These are phyloP conservation scores for Dryomyza anilis DNA, from an alignment of 2,888 invertebrate species.

Conservation along the genomic window DNA sequence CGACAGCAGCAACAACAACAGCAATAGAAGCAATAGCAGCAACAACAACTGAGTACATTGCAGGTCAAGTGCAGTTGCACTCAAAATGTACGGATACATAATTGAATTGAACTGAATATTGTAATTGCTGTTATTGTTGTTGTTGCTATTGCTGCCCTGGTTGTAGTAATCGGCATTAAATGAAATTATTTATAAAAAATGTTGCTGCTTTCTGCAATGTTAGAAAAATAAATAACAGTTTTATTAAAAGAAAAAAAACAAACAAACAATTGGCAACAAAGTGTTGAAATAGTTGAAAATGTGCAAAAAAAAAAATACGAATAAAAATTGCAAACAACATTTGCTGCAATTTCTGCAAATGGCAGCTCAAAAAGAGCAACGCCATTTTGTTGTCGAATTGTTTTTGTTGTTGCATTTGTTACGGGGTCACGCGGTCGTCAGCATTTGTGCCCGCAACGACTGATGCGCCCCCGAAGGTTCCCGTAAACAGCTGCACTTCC, in stretches of 20 bases:
- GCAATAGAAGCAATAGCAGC: too few relatives aligned
- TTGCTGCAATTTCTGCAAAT: background rate
- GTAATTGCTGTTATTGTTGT: background rate
- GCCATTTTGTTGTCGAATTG: background rate
- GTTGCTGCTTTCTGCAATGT: background rate
- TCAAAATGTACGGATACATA: background rate
- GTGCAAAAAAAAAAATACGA: background rate
- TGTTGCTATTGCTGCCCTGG: background rate
- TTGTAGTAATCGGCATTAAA: background rate
- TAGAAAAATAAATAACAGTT: background rate
- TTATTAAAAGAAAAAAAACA: background rate
- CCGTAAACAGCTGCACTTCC: too few relatives aligned
- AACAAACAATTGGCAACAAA: background rate
- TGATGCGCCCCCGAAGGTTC: too few relatives aligned
- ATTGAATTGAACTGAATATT: background rate
- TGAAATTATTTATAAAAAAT: background rate
- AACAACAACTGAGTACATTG: too few relatives aligned
- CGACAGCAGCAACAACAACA: too few relatives aligned
- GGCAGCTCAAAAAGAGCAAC: background rate
- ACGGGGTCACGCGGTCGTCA: background rate
- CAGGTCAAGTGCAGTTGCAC: slow-evolving; percentile 3
- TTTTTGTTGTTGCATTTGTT: background rate
- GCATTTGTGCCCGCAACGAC: too few relatives aligned
- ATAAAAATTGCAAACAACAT: background rate
- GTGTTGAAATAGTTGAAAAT: background rate